Conservation (phyloP, 2,888 invertebrate species). For the Andrena hattorfiana region DNA sequence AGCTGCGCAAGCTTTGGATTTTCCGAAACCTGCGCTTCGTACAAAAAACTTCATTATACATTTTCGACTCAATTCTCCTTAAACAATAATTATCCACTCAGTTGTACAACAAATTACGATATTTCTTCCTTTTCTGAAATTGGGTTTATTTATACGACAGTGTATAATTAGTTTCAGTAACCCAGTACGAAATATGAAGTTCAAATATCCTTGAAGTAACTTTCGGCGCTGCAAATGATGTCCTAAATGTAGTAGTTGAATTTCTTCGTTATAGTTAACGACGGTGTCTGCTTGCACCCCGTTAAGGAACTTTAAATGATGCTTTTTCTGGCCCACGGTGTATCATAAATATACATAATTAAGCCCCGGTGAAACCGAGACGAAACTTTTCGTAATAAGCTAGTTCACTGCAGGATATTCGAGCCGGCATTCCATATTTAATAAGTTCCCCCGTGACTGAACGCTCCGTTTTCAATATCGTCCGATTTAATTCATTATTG, state of each 20-base stretch:
- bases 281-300: constrained; percentile 44
- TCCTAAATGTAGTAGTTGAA: background rate
- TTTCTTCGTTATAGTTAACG: constrained; percentile 53
- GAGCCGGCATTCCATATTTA: background rate
- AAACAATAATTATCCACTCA: too few relatives aligned
- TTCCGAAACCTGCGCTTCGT: background rate
- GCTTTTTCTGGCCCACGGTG: constrained; percentile 30
- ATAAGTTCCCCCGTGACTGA: background rate
- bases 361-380: constrained; percentile 5
- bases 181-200: too few relatives aligned
- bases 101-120: too few relatives aligned
- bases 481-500: background rate
- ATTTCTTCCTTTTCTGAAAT: too few relatives aligned
- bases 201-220: too few relatives aligned
- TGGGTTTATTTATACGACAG: too few relatives aligned
- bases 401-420: background rate
- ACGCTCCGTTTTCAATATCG: background rate
- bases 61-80: too few relatives aligned
- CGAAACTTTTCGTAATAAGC: background rate
- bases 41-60: background rate
- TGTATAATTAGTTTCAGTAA: too few relatives aligned
- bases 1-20: background rate
- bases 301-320: constrained; percentile 26
- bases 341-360: constrained; percentile 62
- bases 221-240: constrained; percentile 10